A percentile compares a stretch with the other conserved stretches of the same genome.
Evolutionary conservation across 2,888 invertebrate species (phyloP).

Genomic region (Tachina grossa): DNA sequence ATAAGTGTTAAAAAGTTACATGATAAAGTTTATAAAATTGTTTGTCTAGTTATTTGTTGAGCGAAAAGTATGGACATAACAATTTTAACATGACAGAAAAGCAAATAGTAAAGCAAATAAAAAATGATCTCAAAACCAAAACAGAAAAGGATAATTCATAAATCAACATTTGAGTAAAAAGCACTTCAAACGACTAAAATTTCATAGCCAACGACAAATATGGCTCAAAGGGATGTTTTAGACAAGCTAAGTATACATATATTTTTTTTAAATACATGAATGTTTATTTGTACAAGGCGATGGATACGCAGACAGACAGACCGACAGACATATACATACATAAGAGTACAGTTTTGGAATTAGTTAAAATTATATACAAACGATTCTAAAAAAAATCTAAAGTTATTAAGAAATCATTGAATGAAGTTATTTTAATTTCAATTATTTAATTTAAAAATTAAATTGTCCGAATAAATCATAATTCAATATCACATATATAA

Average conservation of each 20-base stretch:
- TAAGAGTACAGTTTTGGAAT: not conserved
- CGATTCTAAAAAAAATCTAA: too few species aligned
- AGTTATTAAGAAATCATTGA: too few species aligned
- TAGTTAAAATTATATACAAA: not conserved
- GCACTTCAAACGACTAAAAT: slow-evolving; percentile 29
- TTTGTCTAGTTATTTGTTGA: not conserved
- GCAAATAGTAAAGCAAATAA: not conserved
- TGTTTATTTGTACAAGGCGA: not conserved
- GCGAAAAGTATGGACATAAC: not conserved
- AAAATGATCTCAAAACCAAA: not conserved
- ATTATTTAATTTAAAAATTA: too few species aligned
- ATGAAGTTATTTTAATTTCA: too few species aligned
- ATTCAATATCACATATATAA: too few species aligned
- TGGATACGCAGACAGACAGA: not conserved
- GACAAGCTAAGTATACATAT: slow-evolving; percentile 14
- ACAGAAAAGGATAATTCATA: slow-evolving; percentile 43
- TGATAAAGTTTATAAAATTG: slow-evolving; percentile 25
- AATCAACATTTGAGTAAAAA: slow-evolving; percentile 49
- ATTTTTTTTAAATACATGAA: not conserved
- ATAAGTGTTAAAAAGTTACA: slow-evolving; percentile 25
- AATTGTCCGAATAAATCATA: too few species aligned
- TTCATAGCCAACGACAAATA: slow-evolving; percentile 25
- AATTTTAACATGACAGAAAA: not conserved
- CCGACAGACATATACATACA: not conserved
- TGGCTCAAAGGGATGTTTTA: slow-evolving; percentile 29